phyloP scores from a whole-genome alignment of 1,140 invertebrate species.

The Pseudachorutes palmiensis region DNA sequence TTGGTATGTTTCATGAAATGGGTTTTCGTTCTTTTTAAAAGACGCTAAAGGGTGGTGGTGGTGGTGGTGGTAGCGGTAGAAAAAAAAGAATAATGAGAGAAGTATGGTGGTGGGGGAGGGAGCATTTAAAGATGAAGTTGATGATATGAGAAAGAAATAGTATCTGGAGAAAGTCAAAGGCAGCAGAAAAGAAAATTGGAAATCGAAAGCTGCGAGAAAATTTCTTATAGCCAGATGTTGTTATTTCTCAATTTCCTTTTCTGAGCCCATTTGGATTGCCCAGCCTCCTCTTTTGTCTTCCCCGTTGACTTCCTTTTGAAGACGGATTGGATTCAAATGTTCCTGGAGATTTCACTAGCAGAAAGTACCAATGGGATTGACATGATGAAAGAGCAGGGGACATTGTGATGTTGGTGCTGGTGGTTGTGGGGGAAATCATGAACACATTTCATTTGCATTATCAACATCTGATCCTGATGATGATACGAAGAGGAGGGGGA shows the following conservation, averaged over 20 bases:
- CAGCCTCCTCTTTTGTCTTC: not conserved
- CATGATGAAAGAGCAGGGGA: not conserved
- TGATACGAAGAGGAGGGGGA: constrained; percentile 5
- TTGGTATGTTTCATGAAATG: too few relatives aligned
- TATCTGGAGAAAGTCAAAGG: constrained; percentile 1
- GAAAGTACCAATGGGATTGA: not conserved
- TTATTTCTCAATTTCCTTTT: not conserved
- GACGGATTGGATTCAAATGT: not conserved
- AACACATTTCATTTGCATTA: constrained; percentile 25
- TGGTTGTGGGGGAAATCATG: constrained; percentile 11
- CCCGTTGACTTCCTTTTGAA: not conserved
- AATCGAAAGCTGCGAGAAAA: not conserved
- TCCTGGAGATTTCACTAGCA: too few relatives aligned
- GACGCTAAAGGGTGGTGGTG: constrained; percentile 5
- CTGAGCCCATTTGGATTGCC: not conserved
- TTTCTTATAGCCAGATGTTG: too few relatives aligned
- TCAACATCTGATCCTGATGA: constrained; percentile 24
- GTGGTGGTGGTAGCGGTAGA: constrained; percentile 10
- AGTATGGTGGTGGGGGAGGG: constrained; percentile 16
- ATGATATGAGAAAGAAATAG: constrained; percentile 26
- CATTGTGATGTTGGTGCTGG: too few relatives aligned
- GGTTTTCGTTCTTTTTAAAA: too few relatives aligned
- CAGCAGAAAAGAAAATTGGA: not conserved
- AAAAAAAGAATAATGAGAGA: constrained; percentile 28
- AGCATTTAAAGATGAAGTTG: constrained; percentile 29